Percentiles rank a stretch among this genome's conserved stretches.
phyloP scores from a whole-genome alignment of 1,140 invertebrate species.

The Temnothorax curvispinosus region DNA sequence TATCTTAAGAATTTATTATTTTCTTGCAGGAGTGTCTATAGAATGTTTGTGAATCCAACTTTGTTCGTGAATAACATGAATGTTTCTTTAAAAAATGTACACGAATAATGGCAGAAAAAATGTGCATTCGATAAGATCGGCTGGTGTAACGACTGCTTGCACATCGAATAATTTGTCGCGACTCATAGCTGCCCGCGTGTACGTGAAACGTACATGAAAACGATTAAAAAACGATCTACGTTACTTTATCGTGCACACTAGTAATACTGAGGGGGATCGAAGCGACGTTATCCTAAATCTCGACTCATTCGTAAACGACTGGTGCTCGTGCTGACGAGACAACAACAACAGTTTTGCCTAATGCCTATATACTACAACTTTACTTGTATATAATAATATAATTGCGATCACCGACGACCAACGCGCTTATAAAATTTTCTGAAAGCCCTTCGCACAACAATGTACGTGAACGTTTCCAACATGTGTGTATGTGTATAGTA shows the following conservation, averaged over 20 bases:
- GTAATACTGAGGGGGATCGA: slow-evolving; percentile 35
- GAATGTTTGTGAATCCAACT: neutral
- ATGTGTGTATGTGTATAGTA: slow-evolving; percentile 23
- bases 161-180: neutral
- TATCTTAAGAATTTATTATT: neutral
- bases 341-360: slow-evolving; percentile 52
- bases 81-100: neutral
- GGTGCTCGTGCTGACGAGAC: slow-evolving; percentile 48
- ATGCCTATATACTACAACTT: neutral
- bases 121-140: slow-evolving; percentile 10
- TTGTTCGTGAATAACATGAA: neutral
- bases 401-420: slow-evolving; percentile 26
- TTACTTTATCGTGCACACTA: slow-evolving; percentile 32
- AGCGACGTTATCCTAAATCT: slow-evolving; percentile 54
- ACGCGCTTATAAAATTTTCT: slow-evolving; percentile 73
- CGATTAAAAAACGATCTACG: slow-evolving; percentile 42
- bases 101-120: neutral
- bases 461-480: neutral
- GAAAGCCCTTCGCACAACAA: slow-evolving; percentile 69
- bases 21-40: neutral
- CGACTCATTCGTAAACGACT: slow-evolving; percentile 28
- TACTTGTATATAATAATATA: slow-evolving; percentile 42
- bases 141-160: neutral
- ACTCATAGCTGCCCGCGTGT: neutral
- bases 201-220: slow-evolving; percentile 19